Base-by-base conservation (phyloP, 2,113 vertebrate genomes). In the Apteryx mantelli region DNA sequence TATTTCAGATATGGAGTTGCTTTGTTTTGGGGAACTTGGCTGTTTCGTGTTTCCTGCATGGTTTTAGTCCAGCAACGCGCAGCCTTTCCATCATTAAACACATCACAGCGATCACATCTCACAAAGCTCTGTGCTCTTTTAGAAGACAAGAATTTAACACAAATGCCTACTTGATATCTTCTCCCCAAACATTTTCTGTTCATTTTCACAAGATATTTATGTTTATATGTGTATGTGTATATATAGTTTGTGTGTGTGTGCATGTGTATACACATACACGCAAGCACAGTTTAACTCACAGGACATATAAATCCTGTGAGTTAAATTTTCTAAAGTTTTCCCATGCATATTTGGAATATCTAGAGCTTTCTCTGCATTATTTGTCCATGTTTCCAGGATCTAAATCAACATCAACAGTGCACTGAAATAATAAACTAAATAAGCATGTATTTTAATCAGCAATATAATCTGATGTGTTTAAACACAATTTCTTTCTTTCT, bases 121-220 rank as follows among this genome's bases (percentile, higher is more conserved):
- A 16, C 55, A 34, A 7, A 68, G 18, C 22, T 15, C 4, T 0
- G 34, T 8, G 60, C 16, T 46, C 32, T 38, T 30, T 9, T 2
- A 38, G 21, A 64, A 68, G 55, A 14, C 5, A 24, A 6, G 44
- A 50, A 13, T n/a, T 60, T 13, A 66, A 18, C 21, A 1, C 3
- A 3, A 2, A 11, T n/a, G 53, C 73, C 46, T 25, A 5, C 60
- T 14, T 7, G 16, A 38, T n/a, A 52, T n/a, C 78, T 11, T 10
- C 1, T 1, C 32, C 26, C n/a, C 74, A 32, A 8, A 5, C 9
- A 16, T 16, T 12, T 63, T 2, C 48, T 56, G 7, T 12, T 71
- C 19, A 4, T 48, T 70, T 70, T 30, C 13, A 82, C 24, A 42
- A 5, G 19, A 14, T 9, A 9, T 2, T 46, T 46, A 46, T 14